These are phyloP conservation scores for Ranitomeya imitator DNA, from an alignment of 2,113 vertebrate species.

Conservation along the genomic window DNA sequence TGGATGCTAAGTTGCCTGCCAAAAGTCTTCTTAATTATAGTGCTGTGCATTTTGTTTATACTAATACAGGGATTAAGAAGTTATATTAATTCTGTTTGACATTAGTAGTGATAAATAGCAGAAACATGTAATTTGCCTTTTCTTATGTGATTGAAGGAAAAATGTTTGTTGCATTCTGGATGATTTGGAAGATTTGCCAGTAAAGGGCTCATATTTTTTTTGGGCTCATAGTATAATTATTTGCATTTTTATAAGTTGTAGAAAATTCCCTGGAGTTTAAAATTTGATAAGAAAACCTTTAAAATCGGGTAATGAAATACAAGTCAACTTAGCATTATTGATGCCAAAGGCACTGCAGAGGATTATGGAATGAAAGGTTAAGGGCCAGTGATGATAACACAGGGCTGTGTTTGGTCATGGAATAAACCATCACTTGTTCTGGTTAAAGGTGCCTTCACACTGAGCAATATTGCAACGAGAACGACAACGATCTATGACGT, in stretches of 20 bases:
- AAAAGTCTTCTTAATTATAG: conserved; percentile 29
- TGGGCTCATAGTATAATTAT: conserved; percentile 5
- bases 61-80: conserved; percentile 38
- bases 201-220: conserved; percentile 23
- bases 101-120: conserved; percentile 65
- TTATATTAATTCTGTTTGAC: conserved; percentile 66
- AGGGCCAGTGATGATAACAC: background rate
- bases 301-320: conserved; percentile 27
- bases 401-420: background rate
- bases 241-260: conserved; percentile 23
- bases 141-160: conserved; percentile 56
- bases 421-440: background rate
- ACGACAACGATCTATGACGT: too few species aligned
- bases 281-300: conserved; percentile 43
- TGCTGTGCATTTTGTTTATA: conserved; percentile 57
- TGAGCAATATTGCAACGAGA: too few species aligned
- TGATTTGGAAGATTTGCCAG: conserved; percentile 56
- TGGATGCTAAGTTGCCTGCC: background rate
- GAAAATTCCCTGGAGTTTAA: conserved; percentile 22
- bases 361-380: conserved; percentile 32
- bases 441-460: too few species aligned
- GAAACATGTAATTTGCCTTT: conserved; percentile 60
- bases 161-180: conserved; percentile 59
- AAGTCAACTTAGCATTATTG: conserved; percentile 36
- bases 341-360: conserved; percentile 20